Percentiles rank a stretch among this genome's conserved stretches.
Conservation (phyloP, 2,888 invertebrate genomes). For the Dromius quadrimaculatus region DNA sequence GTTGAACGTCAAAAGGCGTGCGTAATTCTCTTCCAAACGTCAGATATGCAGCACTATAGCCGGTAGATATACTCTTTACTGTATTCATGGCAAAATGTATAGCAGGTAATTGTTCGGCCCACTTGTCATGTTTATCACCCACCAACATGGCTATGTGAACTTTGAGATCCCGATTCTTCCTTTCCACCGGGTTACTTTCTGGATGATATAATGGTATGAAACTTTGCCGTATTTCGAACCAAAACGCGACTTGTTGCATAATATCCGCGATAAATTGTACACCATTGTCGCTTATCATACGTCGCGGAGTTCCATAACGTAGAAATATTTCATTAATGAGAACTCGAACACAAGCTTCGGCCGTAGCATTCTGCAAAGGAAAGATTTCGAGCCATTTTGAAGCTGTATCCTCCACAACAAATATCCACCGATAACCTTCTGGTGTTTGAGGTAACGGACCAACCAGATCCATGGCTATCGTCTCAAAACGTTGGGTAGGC, state of each 20-base stretch:
- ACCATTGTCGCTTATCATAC: conserved; percentile 58
- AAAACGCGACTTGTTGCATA: conserved; percentile 58
- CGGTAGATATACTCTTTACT: conserved; percentile 54
- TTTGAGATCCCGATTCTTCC: too few species aligned
- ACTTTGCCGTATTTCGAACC: too few species aligned
- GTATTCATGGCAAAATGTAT: conserved; percentile 58
- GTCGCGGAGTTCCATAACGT: conserved; percentile 59
- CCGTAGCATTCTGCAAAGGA: conserved; percentile 57
- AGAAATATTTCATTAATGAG: conserved; percentile 60
- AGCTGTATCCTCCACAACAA: conserved; percentile 44
- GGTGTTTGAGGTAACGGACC: background rate
- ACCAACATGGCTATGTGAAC: too few species aligned
- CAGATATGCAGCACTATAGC: conserved; percentile 56
- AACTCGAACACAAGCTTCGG: conserved; percentile 57
- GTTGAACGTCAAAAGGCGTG: conserved; percentile 51
- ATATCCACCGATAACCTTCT: background rate
- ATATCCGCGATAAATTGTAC: background rate
- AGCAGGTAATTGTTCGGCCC: conserved; percentile 53
- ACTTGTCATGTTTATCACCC: too few species aligned
- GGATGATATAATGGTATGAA: too few species aligned
- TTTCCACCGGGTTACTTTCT: too few species aligned
- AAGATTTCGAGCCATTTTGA: conserved; percentile 60
- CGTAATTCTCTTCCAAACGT: conserved; percentile 57
- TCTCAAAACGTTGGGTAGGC: background rate
- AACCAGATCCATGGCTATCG: background rate